Evolutionary conservation across 2,888 invertebrate species (phyloP).

Genomic region (Acronicta aceris): DNA sequence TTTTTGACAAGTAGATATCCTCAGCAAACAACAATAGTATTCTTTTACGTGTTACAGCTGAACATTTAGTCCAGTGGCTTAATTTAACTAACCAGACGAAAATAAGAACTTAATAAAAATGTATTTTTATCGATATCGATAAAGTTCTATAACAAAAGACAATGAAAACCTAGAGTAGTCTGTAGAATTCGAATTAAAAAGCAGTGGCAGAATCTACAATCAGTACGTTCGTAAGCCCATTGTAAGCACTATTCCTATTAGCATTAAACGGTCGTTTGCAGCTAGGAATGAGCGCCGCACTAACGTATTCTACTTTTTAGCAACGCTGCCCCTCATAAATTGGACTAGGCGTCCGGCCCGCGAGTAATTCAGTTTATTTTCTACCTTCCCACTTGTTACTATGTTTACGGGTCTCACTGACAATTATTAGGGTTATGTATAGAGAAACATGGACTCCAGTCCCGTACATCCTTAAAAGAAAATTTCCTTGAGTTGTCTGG

Average conservation of each 20-base stretch:
- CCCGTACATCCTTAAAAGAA: conserved; percentile 11
- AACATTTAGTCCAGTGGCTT: too few relatives aligned
- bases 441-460: conserved; percentile 32
- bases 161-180: conserved; percentile 15
- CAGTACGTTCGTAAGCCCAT: conserved; percentile 73
- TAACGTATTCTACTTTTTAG: conserved; percentile 66
- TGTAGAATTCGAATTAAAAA: conserved; percentile 43
- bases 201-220: conserved; percentile 53
- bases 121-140: conserved; percentile 9
- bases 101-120: too few relatives aligned
- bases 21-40: not conserved
- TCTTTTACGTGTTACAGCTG: too few relatives aligned
- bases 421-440: conserved; percentile 55
- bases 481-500: conserved; percentile 41
- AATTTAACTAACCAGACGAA: too few relatives aligned
- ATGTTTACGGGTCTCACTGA: conserved; percentile 49
- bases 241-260: conserved; percentile 78
- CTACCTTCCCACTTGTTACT: conserved; percentile 46
- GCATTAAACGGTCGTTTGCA: conserved; percentile 76
- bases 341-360: conserved; percentile 64
- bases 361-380: conserved; percentile 63
- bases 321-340: conserved; percentile 71
- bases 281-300: conserved; percentile 59
- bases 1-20: too few relatives aligned
- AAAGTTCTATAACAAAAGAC: conserved; percentile 10